phyloP scores from a whole-genome alignment of 1,140 invertebrate species.

The Macrotrachela quadricornifera region DNA sequence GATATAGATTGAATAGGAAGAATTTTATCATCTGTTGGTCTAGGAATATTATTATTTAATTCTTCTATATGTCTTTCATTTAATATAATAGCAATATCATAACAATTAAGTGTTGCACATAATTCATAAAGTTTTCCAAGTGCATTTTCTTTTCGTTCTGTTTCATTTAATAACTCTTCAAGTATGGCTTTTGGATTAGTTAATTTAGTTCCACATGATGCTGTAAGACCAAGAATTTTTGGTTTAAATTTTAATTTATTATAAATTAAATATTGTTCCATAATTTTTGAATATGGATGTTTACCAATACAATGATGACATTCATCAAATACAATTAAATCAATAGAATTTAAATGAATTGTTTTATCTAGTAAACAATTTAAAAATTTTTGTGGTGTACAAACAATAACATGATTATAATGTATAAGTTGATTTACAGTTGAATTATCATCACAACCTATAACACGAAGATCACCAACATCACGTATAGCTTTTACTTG shows the following conservation, averaged over 20 bases:
- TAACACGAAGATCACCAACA: not conserved
- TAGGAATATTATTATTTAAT: not conserved
- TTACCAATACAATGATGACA: slow-evolving; percentile 1
- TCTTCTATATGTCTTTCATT: not conserved
- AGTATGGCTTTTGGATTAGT: too few relatives aligned
- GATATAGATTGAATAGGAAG: not conserved
- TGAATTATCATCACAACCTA: too few relatives aligned
- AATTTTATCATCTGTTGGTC: not conserved
- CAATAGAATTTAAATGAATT: not conserved
- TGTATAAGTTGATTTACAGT: too few relatives aligned
- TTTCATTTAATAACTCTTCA: too few relatives aligned
- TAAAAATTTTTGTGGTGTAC: slow-evolving; percentile 3
- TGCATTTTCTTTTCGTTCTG: not conserved
- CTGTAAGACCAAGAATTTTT: slow-evolving; percentile 1
- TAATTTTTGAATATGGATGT: slow-evolving; percentile 1
- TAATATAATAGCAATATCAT: not conserved
- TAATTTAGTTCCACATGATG: not conserved
- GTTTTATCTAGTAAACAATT: not conserved
- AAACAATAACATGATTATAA: not conserved
- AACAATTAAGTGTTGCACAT: slow-evolving; percentile 1
- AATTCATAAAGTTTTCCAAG: not conserved
- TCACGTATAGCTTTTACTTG: not conserved
- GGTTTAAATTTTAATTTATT: not conserved
- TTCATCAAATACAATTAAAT: slow-evolving; percentile 1
- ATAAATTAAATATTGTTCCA: not conserved